phyloP scores from a whole-genome alignment of 1,140 invertebrate genomes.

The Diachasma alloeum region DNA sequence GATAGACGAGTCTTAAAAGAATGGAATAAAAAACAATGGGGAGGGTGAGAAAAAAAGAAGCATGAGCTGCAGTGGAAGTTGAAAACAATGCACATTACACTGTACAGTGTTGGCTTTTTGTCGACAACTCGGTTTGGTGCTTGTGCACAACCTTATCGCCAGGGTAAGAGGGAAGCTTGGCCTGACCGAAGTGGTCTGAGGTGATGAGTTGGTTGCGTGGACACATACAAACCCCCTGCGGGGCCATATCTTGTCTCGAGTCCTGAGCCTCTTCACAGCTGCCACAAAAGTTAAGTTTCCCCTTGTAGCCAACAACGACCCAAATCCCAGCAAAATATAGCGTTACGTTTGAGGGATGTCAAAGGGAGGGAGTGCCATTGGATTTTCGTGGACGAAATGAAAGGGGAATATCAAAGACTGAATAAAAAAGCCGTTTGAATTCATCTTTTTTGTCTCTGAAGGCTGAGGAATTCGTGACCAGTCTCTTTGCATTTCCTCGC shows the following conservation, averaged over 20 bases:
- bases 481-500: too few relatives aligned
- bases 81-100: neutral
- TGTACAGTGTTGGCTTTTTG: constrained; percentile 8
- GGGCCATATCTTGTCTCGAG: neutral
- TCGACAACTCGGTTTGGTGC: constrained; percentile 15
- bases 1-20: neutral
- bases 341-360: neutral
- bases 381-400: neutral
- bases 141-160: constrained; percentile 11
- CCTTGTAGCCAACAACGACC: neutral
- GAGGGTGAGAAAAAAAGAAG: neutral
- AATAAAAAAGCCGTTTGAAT: neutral
- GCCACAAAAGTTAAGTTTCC: neutral
- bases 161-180: neutral
- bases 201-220: neutral
- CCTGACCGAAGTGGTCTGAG: constrained; percentile 16
- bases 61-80: neutral
- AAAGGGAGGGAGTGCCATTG: neutral
- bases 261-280: neutral
- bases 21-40: neutral
- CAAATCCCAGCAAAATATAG: neutral
- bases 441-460: neutral
- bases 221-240: neutral
- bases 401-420: neutral
- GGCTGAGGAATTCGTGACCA: neutral